phyloP scores from a whole-genome alignment of 2,113 vertebrate genomes.

The Toxotes jaculatrix region DNA sequence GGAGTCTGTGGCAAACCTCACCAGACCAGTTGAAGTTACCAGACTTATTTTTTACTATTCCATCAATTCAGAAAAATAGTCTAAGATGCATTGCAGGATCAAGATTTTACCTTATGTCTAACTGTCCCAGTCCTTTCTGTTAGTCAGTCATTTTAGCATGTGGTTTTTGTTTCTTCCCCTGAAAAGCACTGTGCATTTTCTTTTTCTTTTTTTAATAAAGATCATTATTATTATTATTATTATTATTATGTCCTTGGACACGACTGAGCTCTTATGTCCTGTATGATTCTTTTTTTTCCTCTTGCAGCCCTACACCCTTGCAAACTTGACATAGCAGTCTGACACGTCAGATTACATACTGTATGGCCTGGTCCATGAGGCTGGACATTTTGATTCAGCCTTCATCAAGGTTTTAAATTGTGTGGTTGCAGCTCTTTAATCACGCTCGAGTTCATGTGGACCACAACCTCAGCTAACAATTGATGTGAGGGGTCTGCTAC shows the following conservation, averaged over 20 bases:
- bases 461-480: slow-evolving; percentile 22
- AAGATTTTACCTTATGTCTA: background rate
- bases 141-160: background rate
- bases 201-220: no score
- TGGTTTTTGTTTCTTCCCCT: background rate
- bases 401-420: slow-evolving; percentile 18
- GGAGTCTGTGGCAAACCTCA: background rate
- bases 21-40: no score
- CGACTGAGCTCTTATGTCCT: background rate
- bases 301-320: background rate
- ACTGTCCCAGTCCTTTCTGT: background rate
- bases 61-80: background rate
- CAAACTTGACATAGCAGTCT: background rate
- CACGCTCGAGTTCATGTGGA: slow-evolving; percentile 40
- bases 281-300: background rate
- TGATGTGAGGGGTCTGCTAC: slow-evolving; percentile 33
- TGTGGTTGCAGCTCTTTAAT: slow-evolving; percentile 25
- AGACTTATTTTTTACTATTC: background rate
- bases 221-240: background rate
- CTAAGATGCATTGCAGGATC: background rate
- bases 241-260: background rate
- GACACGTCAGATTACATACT: background rate
- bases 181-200: background rate
- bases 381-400: background rate
- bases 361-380: background rate